These are phyloP conservation scores for Pomacea maculata DNA, from an alignment of 1,140 invertebrate genomes.

Conservation along the genomic window DNA sequence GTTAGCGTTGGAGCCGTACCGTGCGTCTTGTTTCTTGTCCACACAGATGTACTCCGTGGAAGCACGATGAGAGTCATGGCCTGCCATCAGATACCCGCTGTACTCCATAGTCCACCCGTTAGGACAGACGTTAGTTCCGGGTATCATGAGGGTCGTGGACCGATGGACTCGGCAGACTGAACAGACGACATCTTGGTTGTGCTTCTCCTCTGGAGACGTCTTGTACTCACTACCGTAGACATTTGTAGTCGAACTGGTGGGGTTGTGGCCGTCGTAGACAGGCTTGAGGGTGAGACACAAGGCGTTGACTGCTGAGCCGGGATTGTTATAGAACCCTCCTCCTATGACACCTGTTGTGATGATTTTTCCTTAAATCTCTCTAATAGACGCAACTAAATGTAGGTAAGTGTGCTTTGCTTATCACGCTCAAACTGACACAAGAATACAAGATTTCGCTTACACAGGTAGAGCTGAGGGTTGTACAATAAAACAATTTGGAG, in stretches of 20 bases:
- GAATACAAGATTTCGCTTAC: no score
- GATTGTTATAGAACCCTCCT: neutral
- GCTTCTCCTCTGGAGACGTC: neutral
- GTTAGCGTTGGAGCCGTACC: slow-evolving; percentile 9
- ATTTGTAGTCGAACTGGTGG: neutral
- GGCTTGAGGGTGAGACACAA: neutral
- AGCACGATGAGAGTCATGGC: slow-evolving; percentile 7
- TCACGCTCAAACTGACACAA: no score
- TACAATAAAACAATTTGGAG: no score
- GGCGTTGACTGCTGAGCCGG: neutral
- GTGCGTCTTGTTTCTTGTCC: slow-evolving; percentile 34
- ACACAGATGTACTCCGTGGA: slow-evolving; percentile 35
- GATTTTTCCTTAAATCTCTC: no score
- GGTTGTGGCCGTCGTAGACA: neutral
- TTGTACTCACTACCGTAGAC: neutral
- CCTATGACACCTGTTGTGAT: slow-evolving; percentile 7
- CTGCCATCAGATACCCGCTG: slow-evolving; percentile 31
- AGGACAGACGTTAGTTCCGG: slow-evolving; percentile 38
- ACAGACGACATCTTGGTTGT: neutral
- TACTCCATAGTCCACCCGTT: slow-evolving; percentile 39
- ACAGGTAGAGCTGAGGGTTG: no score
- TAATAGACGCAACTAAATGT: no score
- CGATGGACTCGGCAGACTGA: neutral
- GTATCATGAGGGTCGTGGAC: slow-evolving; percentile 36
- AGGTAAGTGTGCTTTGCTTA: no score